These are phyloP conservation scores for Oryctolagus cuniculus DNA, from an alignment of 2,113 vertebrate species.

Conservation along the genomic window mOryCun1.1 NC_091441.1:119200501-119201000, in stretches of 20 bases:
- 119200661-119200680: background rate
- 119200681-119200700: background rate
- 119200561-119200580: background rate
- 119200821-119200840: background rate
- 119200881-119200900: background rate
- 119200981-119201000: conserved; percentile 35
- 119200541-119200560: background rate
- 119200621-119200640: background rate
- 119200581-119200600: background rate
- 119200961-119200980: conserved; percentile 30
- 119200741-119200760: background rate
- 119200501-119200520: background rate
- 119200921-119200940: conserved; percentile 62
- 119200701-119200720: background rate
- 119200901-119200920: conserved; percentile 68
- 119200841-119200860: conserved; percentile 22
- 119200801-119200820: conserved; percentile 25
- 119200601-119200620: background rate
- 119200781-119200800: background rate
- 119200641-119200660: background rate
- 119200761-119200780: background rate
- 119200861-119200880: background rate
- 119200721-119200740: background rate
- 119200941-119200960: conserved; percentile 55
- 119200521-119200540: background rate